Percentiles rank a stretch among this genome's conserved stretches.
phyloP scores from a whole-genome alignment of 1,140 invertebrate species.

The Temnothorax curvispinosus region DNA sequence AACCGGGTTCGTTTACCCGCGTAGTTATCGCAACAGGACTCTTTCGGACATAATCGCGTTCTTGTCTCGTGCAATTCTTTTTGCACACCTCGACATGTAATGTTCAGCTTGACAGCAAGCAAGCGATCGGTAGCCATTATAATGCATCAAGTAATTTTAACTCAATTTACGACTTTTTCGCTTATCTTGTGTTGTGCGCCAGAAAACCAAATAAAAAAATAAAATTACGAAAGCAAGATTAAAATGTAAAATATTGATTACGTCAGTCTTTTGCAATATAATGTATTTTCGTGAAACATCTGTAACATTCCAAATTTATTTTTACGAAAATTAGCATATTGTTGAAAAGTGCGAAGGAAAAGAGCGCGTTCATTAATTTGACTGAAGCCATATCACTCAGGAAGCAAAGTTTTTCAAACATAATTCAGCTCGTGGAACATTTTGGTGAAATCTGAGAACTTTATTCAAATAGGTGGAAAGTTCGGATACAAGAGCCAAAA shows the following conservation, averaged over 20 bases:
- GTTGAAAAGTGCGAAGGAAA: not conserved
- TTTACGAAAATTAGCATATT: not conserved
- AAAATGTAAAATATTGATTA: not conserved
- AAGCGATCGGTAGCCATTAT: constrained; percentile 32
- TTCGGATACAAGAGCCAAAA: constrained; percentile 54
- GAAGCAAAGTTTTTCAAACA: not conserved
- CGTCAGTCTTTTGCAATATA: not conserved
- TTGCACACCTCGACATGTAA: constrained; percentile 49
- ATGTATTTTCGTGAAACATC: not conserved
- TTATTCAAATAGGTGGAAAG: constrained; percentile 13
- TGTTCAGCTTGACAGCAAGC: constrained; percentile 54
- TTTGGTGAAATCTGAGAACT: not conserved
- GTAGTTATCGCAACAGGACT: constrained; percentile 73
- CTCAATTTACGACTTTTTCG: not conserved
- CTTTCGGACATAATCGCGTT: constrained; percentile 71
- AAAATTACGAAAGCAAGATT: not conserved
- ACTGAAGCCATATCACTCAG: not conserved
- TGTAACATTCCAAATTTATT: not conserved
- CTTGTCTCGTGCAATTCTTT: constrained; percentile 72
- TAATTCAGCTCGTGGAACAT: not conserved
- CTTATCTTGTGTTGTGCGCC: not conserved
- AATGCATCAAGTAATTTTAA: constrained; percentile 15
- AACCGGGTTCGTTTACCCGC: constrained; percentile 73
- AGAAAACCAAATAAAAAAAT: not conserved
- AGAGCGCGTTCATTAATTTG: not conserved